Evolutionary conservation across 1,140 invertebrate species (phyloP), one percentile per base, ranked within the genome.

Genomic region (Drosophila orena): DNA sequence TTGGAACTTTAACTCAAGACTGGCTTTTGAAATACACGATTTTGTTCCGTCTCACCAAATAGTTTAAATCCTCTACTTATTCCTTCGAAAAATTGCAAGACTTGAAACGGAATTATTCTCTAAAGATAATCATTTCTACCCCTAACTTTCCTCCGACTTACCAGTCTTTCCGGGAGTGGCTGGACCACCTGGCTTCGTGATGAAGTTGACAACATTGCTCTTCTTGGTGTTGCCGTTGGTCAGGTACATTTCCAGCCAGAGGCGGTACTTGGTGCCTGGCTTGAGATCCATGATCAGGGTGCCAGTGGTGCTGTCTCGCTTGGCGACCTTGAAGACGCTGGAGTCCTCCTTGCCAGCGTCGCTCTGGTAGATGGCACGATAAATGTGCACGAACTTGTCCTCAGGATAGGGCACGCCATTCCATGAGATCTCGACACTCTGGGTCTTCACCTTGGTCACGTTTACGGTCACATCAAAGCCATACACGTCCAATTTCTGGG

Each of bases 311-410:
- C 95, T 94, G 80, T 97, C 97, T 72, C 96, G 93, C 50, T 97
- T 96, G 2, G 97, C 96, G 20, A 97, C 94, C 92, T 97, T 96
- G 91, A 98, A 98, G 0, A 95, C 95, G 81, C 95, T 97, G 1
- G 95, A 95, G 72, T 97, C 96, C 69, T 96, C 96, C 70, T 96
- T 95, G 4, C 94, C 95, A 2, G 93, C 94, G 84, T 96, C 95
- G 77, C 94, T 95, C 77, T 97, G 95, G 90, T 97, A 98, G 59
- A 97, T 96, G 3, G 96, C 96, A 70, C 97, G 94, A 92, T 96
- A 97, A 72, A 98, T 97, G 77, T 97, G 96, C n/a, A 98, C 96
- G 93, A 96, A 97, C 86, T 98, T 97, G 77, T 97, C 97, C 72
- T 97, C 95, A 0, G 97, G 97, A 83, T 96, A 95, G 4, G 97